Evolutionary conservation across 2,888 invertebrate genomes (phyloP), one percentile per base, ranked within the genome.

Genomic region (Mechanitis messenoides): DNA sequence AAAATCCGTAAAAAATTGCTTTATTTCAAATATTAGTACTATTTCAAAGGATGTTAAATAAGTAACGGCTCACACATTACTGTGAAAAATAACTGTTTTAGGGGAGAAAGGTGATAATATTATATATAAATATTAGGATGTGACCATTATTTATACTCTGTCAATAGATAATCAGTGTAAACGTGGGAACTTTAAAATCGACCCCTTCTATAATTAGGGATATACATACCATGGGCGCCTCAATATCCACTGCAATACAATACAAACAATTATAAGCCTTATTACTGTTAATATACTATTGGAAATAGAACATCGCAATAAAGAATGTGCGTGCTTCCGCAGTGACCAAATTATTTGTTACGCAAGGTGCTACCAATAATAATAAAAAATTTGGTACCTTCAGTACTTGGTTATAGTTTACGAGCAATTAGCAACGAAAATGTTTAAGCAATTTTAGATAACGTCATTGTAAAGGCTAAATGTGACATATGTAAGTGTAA

Each of bases 121-220:
- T 20, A 20, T 20, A 58, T 45, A 33, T 55, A 45, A 56, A 54
- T 59, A 56, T 56, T 69, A 65, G 72, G 72, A 72, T 72, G 71
- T 69, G 62, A 59, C 67, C 61, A 68, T 60, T 68, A 59, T 66
- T 65, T 58, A 64, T 60, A 58, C 60, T 60, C 63, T 61, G 67
- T 65, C 67, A 68, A 66, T 66, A 56, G 20, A 68, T 67, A 72
- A 72, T 73, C 69, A 70, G 55, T 69, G 68, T 63, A 56, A 53
- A 62, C 74, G 86, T 85, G 86, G 80, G 85, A 87, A 85, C 77
- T 67, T 68, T 62, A 69, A 76, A 74, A 74, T 71, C 59, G 53
- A 61, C 72, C 81, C 78, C 79, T 71, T 65, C 63, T 55, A 60
- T 68, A 68, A 70, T 68, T 66, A 59, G 59, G 65, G 65, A 65